Evolutionary conservation across 1,140 invertebrate species (phyloP).

Genomic region (Cyclargus thomasi): DNA sequence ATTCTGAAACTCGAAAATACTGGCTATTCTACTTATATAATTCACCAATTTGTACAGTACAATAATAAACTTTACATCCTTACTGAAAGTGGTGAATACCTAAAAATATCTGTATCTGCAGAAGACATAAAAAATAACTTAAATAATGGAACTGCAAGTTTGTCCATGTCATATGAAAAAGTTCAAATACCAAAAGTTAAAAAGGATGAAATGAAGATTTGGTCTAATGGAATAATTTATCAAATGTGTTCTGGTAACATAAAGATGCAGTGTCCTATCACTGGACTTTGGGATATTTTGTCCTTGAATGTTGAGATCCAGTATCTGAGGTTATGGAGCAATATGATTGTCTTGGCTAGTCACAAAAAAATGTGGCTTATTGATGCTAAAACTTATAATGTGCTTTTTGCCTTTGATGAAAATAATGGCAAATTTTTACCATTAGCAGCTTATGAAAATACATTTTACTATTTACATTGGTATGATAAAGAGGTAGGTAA

Average conservation of each 20-base stretch:
- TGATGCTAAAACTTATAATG: slow-evolving; percentile 38
- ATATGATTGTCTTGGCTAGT: slow-evolving; percentile 39
- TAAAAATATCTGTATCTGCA: slow-evolving; percentile 29
- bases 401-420: slow-evolving; percentile 42
- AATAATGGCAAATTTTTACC: slow-evolving; percentile 41
- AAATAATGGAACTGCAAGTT: slow-evolving; percentile 27
- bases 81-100: slow-evolving; percentile 54
- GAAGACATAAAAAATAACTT: slow-evolving; percentile 38
- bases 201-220: slow-evolving; percentile 18
- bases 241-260: slow-evolving; percentile 36
- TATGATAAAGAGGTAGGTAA: slow-evolving; percentile 43
- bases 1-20: slow-evolving; percentile 39
- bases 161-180: slow-evolving; percentile 41
- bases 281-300: slow-evolving; percentile 40
- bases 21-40: slow-evolving; percentile 44
- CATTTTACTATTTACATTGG: slow-evolving; percentile 52
- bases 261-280: slow-evolving; percentile 43
- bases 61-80: slow-evolving; percentile 41
- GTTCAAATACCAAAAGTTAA: slow-evolving; percentile 20
- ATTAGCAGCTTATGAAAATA: slow-evolving; percentile 37
- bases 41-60: slow-evolving; percentile 34
- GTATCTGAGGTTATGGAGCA: slow-evolving; percentile 41
- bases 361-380: slow-evolving; percentile 50
- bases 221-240: slow-evolving; percentile 35
- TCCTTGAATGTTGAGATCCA: slow-evolving; percentile 28